Base-by-base conservation (phyloP, 1,140 invertebrate genomes). In the Matsumurasca onukii region DNA sequence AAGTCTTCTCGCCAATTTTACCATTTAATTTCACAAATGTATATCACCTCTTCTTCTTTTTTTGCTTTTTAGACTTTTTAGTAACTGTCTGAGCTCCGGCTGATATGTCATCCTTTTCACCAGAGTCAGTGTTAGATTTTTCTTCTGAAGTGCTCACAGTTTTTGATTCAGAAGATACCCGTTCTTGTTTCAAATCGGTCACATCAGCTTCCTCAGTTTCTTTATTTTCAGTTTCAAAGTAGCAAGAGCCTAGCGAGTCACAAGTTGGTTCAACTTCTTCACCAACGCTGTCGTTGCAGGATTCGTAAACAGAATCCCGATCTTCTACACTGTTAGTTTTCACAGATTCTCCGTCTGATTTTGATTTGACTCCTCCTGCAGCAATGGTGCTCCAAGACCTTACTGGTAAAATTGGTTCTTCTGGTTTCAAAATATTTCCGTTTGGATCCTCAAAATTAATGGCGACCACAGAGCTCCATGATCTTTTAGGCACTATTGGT, bases 301-400 rank as follows among this genome's bases (percentile, higher is more conserved):
- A 73, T 63, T 73, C 73, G 63, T 73, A 73, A 22, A 73, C 73
- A 13, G 73, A 73, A 49, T 71, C 73, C 13, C 70, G 45, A 34
- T 73, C 73, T 61, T 72, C 73, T 0, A 48, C 59, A 5, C 27
- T 70, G 45, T 57, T 69, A 39, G 52, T 65, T 29, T 68, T 68
- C 2, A 34, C 30, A 39, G 27, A 45, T 12, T 51, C 49, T 29
- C 22, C 31, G 15, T 66, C 49, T 15, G 45, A 5, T 13, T 62
- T 68, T 22, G 45, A 27, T 30, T 34, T 29, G 29, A 39, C 34
- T 25, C 57, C 20, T 22, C 45, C 31, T 2, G 39, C 22, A n/a
- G 39, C 39, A 17, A 52, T 29, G 20, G 27, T 66, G 24, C 49
- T 66, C 64, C 49, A 51, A 1, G 64, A 52, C 1, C 49, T 30